Percentiles rank a stretch among this genome's conserved stretches.
Conservation (phyloP, 2,113 vertebrate genomes). For the Gymnogyps californianus region DNA sequence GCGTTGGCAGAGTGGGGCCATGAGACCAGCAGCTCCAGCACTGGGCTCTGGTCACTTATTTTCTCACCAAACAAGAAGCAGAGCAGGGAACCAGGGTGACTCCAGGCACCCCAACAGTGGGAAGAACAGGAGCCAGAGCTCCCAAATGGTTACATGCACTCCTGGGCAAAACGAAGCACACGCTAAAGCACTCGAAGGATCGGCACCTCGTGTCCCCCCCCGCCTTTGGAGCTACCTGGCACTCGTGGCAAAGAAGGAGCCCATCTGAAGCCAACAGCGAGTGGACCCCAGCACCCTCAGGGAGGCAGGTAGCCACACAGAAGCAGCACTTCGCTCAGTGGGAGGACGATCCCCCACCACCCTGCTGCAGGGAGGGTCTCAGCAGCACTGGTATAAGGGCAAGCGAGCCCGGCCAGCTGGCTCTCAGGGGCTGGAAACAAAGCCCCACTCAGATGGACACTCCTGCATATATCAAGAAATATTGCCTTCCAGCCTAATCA, state of each 20-base stretch:
- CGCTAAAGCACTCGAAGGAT: not conserved
- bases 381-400: not conserved
- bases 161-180: not conserved
- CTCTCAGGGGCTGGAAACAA: not conserved
- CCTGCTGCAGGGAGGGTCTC: not conserved
- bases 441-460: not conserved
- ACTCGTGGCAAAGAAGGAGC: not conserved
- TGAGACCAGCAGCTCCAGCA: not conserved
- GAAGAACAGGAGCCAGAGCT: not conserved
- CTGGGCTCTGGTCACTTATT: not conserved
- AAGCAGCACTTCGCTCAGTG: accelerated
- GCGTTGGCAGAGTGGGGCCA: not conserved
- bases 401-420: accelerated
- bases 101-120: not conserved
- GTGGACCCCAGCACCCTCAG: not conserved
- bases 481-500: not conserved
- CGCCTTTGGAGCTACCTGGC: not conserved
- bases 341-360: not conserved
- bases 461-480: not conserved
- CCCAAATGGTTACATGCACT: not conserved
- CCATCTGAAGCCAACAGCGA: not conserved
- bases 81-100: not conserved
- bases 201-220: accelerated
- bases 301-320: not conserved
- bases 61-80: not conserved